phyloP scores from a whole-genome alignment of 1,140 invertebrate genomes.

The Drosophila ohnishii region DNA sequence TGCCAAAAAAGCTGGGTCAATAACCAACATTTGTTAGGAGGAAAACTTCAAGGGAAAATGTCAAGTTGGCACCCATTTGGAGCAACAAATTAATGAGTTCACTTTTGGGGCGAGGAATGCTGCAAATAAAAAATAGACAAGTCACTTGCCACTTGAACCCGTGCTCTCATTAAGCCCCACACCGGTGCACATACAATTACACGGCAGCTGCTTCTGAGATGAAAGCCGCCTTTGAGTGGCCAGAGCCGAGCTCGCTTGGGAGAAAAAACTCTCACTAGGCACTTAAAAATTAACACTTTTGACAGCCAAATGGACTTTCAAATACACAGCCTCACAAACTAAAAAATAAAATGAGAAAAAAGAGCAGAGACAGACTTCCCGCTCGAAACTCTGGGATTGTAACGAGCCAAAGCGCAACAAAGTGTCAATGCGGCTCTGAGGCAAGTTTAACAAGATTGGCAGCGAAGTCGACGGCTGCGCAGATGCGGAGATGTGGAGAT shows the following conservation, averaged over 20 bases:
- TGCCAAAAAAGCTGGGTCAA: conserved; percentile 37
- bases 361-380: conserved; percentile 32
- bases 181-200: conserved; percentile 31
- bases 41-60: conserved; percentile 46
- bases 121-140: conserved; percentile 79
- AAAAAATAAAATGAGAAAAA: conserved; percentile 11
- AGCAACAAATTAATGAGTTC: conserved; percentile 75
- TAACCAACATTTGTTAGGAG: conserved; percentile 29
- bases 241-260: conserved; percentile 14
- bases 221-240: conserved; percentile 44
- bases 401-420: conserved; percentile 69
- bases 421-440: conserved; percentile 72
- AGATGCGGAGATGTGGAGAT: conserved; percentile 40
- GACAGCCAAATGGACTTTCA: conserved; percentile 81
- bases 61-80: conserved; percentile 53
- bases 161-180: conserved; percentile 69
- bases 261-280: conserved; percentile 75
- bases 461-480: conserved; percentile 41
- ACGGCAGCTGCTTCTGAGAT: conserved; percentile 59
- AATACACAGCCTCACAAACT: conserved; percentile 56
- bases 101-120: conserved; percentile 63
- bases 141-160: conserved; percentile 75
- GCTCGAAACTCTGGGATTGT: conserved; percentile 46
- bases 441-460: conserved; percentile 79
- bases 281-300: conserved; percentile 82